Evolutionary conservation across 2,797 vertebrate species (phyloP), one percentile per base, ranked within the genome.

Genomic region (Rhynchonycteris naso): DNA sequence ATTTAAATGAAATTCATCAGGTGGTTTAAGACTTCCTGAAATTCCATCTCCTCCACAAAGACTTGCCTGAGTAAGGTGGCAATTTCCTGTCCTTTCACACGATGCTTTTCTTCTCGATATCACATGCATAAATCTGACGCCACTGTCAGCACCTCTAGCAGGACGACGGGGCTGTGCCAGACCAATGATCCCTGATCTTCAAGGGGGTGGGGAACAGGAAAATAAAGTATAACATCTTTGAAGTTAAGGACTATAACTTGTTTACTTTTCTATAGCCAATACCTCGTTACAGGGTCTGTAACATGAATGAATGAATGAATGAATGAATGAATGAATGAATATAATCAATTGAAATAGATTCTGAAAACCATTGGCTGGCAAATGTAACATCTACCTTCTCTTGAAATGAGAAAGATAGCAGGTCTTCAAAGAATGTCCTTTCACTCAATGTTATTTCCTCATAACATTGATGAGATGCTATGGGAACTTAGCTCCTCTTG

Each of bases 1-100:
- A 68, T 63, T 84, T 90, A 76, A 87, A 75, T 16, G 69, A 90
- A 94, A 94, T 63, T n/a, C 47, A 68, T 83, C 56, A 83, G 74
- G 15, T 50, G 4, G 86, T 94, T 88, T 59, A 82, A 90, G 76
- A 88, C 47, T 61, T 80, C 59, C 72, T 88, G 69, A 82, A 95
- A 91, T 81, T 80, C 61, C 87, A 54, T 43, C 79, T 93, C 58
- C 47, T 91, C 54, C 33, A 58, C 19, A 84, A 87, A 86, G 15
- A 50, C 30, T 61, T 84, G 68, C 56, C 68, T 84, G 14, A 54
- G 10, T 58, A n/a, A 89, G 38, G 50, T 84, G 76, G 65, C 38
- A 59, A 61, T 61, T 63, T 91, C 58, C 50, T 26, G 30, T 12
- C 22, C 52, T 43, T 61, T 79, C 12, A 38, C 11, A 14, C 19